These are phyloP conservation scores for Ceratosolen fusciceps DNA, from an alignment of 1,140 invertebrate genomes.

Conservation along the genomic window DNA sequence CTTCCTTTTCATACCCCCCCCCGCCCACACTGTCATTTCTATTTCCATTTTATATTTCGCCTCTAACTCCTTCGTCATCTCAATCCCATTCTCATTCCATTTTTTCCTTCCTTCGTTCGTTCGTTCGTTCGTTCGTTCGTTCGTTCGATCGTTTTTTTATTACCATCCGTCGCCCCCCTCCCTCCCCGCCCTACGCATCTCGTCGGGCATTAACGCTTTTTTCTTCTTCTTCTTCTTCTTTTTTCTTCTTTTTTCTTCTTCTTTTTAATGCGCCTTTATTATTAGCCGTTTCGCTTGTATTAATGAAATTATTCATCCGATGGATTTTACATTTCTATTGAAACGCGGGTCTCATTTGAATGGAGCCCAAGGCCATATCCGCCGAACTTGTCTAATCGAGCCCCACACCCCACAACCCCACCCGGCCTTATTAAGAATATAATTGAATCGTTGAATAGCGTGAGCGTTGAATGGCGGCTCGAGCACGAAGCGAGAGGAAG, in stretches of 20 bases:
- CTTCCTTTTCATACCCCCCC: no score
- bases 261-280: no score
- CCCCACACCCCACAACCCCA: no score
- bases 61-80: not conserved
- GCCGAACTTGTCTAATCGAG: not conserved
- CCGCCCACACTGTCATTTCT: conserved; percentile 8
- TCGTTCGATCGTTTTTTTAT: no score
- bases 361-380: not conserved
- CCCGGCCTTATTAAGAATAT: not conserved
- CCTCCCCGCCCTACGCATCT: no score
- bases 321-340: conserved; percentile 11
- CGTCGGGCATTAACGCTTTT: not conserved
- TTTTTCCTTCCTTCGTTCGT: no score
- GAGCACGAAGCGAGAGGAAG: no score
- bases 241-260: no score
- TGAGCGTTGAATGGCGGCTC: not conserved
- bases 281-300: not conserved
- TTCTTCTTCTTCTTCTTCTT: not conserved
- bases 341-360: conserved; percentile 5
- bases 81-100: no score
- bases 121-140: no score
- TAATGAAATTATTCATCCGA: conserved; percentile 3
- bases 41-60: not conserved
- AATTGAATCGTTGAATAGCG: not conserved
- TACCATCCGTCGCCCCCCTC: no score